These are phyloP conservation scores for Caenorhabditis zanzibari DNA, from an alignment of 2,888 invertebrate genomes.

Conservation along the genomic window DNA sequence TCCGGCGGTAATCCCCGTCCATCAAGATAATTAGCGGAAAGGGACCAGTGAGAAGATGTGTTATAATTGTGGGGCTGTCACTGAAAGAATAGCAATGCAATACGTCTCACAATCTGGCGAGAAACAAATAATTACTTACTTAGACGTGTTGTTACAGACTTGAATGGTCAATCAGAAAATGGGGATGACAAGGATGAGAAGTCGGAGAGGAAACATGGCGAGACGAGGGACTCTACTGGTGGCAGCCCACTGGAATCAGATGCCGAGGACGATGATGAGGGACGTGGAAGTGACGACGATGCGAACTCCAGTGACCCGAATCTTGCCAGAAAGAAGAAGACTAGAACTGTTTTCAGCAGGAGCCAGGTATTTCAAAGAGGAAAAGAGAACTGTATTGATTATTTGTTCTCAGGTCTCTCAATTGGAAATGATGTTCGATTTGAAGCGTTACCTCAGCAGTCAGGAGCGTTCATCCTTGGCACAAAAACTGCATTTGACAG, in stretches of 20 bases:
- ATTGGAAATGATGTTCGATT: conserved; percentile 79
- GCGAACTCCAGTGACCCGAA: conserved; percentile 61
- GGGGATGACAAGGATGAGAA: conserved; percentile 60
- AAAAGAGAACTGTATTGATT: no score
- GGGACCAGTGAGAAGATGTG: conserved; percentile 29
- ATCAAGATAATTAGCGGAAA: conserved; percentile 47
- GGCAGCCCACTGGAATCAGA: conserved; percentile 75
- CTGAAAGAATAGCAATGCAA: conserved; percentile 50
- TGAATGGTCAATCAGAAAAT: conserved; percentile 35
- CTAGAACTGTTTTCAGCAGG: conserved; percentile 82
- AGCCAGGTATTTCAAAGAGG: conserved; percentile 61
- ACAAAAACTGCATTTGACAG: conserved; percentile 77
- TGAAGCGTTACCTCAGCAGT: conserved; percentile 79
- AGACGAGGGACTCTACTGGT: conserved; percentile 63
- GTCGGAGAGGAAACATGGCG: conserved; percentile 42
- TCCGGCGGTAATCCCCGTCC: conserved; percentile 37
- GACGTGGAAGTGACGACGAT: conserved; percentile 73
- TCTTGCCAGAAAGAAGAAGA: conserved; percentile 80
- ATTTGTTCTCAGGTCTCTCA: conserved; percentile 75
- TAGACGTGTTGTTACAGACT: conserved; percentile 39
- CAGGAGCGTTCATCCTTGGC: conserved; percentile 78
- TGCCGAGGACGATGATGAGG: conserved; percentile 71
- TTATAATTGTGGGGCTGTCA: conserved; percentile 59
- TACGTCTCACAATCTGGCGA: conserved; percentile 38
- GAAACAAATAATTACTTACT: conserved; percentile 35